Percentiles rank a stretch among this genome's conserved stretches.
Conservation (phyloP, 1,140 invertebrate genomes). For the Dysdera silvatica region DNA sequence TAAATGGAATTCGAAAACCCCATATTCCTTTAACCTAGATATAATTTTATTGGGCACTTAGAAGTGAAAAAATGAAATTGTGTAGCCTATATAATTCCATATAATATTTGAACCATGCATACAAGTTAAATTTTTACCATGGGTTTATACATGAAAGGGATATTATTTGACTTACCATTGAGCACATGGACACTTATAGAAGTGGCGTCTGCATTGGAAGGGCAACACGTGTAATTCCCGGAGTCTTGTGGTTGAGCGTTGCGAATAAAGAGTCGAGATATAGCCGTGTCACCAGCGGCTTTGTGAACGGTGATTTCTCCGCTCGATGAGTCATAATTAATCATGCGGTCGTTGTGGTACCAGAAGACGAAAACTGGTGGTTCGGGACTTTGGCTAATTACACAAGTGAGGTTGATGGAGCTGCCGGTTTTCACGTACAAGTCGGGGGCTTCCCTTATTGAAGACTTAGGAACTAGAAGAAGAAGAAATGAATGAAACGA, state of each 20-base stretch:
- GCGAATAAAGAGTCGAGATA: conserved; percentile 48
- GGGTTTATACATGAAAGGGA: too few species aligned
- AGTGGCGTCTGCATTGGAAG: conserved; percentile 67
- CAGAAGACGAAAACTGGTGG: conserved; percentile 87
- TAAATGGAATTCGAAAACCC: too few species aligned
- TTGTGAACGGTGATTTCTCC: conserved; percentile 27
- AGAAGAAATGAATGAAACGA: conserved; percentile 32
- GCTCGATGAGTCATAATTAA: conserved; percentile 35
- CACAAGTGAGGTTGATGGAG: conserved; percentile 87
- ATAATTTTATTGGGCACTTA: too few species aligned
- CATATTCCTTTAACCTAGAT: too few species aligned
- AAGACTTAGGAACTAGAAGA: conserved; percentile 83
- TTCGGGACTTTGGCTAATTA: conserved; percentile 81
- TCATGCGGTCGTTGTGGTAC: conserved; percentile 53
- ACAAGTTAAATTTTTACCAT: too few species aligned
- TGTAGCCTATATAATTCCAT: too few species aligned
- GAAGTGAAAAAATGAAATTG: too few species aligned
- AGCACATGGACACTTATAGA: conserved; percentile 69
- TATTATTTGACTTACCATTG: conserved; percentile 66
- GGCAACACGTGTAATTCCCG: conserved; percentile 79
- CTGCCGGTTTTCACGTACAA: conserved; percentile 82
- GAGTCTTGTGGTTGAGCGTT: conserved; percentile 63
- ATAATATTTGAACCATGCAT: too few species aligned
- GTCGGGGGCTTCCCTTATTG: conserved; percentile 79
- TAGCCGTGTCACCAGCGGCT: conserved; percentile 43